Percentiles rank a stretch among this genome's conserved stretches.
Evolutionary conservation across 2,113 vertebrate species (phyloP).

Genomic region (Montifringilla adamsi): DNA sequence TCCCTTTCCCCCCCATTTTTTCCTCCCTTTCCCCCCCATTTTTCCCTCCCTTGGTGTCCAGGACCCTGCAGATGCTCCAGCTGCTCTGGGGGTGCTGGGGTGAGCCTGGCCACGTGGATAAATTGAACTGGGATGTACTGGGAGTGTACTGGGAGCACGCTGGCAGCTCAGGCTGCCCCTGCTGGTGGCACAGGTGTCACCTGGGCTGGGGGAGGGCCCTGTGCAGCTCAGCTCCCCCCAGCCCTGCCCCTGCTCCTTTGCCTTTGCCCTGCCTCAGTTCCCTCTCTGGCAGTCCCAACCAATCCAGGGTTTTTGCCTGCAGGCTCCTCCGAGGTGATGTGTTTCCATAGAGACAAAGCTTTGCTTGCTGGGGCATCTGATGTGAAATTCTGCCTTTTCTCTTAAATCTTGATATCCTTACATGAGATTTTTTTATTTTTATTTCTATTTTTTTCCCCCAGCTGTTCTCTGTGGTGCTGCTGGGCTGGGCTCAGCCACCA

Average conservation of each 20-base stretch:
- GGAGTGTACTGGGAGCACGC: neutral
- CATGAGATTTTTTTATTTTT: neutral
- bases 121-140: fast-evolving
- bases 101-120: fast-evolving
- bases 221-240: neutral
- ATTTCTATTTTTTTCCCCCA: neutral
- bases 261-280: constrained; percentile 2
- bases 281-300: neutral
- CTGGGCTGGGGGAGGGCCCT: fast-evolving
- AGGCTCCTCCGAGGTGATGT: neutral
- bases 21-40: too few relatives aligned
- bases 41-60: neutral
- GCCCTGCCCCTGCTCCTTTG: fast-evolving
- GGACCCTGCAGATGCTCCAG: neutral
- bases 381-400: constrained; percentile 28
- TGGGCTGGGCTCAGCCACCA: neutral
- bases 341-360: constrained; percentile 59
- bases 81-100: neutral
- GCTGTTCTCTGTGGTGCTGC: neutral
- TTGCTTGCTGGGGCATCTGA: constrained; percentile 32
- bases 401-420: neutral
- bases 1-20: too few relatives aligned
- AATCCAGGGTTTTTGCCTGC: neutral
- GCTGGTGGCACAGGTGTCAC: fast-evolving
- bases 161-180: fast-evolving